phyloP scores from a whole-genome alignment of 2,797 vertebrate species.

The Lepus oiostolus region DNA sequence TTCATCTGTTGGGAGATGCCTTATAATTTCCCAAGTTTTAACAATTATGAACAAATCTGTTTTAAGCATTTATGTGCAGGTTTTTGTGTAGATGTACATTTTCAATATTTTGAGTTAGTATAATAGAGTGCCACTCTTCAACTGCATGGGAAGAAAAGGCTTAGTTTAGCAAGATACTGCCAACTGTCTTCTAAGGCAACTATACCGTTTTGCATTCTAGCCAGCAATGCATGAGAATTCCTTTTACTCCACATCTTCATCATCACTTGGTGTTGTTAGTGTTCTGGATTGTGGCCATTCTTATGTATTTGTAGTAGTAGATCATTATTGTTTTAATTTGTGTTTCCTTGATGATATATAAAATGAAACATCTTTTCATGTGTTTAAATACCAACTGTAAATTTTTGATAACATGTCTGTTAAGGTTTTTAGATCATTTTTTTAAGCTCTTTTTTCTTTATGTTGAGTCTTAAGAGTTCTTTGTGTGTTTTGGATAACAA shows the following conservation, averaged over 20 bases:
- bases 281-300: neutral
- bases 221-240: neutral
- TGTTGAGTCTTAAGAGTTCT: too few species aligned
- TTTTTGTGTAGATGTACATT: neutral
- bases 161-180: neutral
- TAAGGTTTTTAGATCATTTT: neutral
- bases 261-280: neutral
- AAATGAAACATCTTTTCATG: neutral
- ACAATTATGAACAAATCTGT: neutral
- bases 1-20: neutral
- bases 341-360: neutral
- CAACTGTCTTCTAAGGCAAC: neutral
- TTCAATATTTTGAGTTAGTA: neutral
- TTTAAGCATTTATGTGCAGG: neutral
- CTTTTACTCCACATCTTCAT: neutral
- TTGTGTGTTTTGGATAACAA: too few species aligned
- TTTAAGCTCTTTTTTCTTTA: neutral
- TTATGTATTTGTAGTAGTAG: neutral
- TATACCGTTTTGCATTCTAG: neutral
- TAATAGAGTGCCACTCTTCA: neutral
- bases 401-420: neutral
- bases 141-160: neutral
- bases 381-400: neutral
- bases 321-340: neutral
- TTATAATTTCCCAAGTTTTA: neutral